A percentile compares a stretch with the other conserved stretches of the same genome.
These are phyloP conservation scores for Cheilosia pagana DNA, from an alignment of 2,888 invertebrate species.

Conservation along the genomic window DNA sequence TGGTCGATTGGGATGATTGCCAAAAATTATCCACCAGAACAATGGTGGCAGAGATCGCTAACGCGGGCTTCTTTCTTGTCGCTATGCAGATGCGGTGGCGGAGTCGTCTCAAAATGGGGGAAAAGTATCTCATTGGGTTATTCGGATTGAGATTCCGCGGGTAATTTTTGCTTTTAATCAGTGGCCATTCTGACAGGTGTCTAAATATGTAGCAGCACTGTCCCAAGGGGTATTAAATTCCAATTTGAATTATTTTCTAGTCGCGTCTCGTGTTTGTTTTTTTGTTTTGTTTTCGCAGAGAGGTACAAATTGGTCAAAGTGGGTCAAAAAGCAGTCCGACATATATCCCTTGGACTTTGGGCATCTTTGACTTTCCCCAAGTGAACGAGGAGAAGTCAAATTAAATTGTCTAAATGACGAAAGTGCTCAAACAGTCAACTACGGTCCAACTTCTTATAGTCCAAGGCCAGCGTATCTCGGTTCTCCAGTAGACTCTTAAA, in stretches of 20 bases:
- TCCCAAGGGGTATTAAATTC: neutral
- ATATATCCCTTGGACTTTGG: too few species aligned
- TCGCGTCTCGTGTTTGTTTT: too few species aligned
- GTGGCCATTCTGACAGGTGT: conserved; percentile 38
- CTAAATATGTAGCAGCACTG: conserved; percentile 9
- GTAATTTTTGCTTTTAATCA: conserved; percentile 49
- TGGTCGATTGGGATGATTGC: conserved; percentile 70
- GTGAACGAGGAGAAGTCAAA: too few species aligned
- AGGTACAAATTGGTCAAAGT: too few species aligned
- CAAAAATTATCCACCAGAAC: conserved; percentile 56
- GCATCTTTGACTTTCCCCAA: too few species aligned
- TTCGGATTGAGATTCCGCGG: conserved; percentile 13
- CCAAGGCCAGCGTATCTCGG: too few species aligned
- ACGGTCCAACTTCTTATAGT: too few species aligned
- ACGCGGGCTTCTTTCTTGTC: conserved; percentile 10
- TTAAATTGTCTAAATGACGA: too few species aligned
- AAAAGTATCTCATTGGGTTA: conserved; percentile 38
- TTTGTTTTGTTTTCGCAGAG: too few species aligned
- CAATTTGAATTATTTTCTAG: neutral
- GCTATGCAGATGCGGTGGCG: neutral
- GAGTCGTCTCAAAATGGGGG: neutral
- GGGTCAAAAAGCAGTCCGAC: too few species aligned
- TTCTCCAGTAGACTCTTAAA: too few species aligned
- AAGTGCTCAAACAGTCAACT: too few species aligned
- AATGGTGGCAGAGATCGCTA: conserved; percentile 38